phyloP scores from a whole-genome alignment of 2,888 invertebrate species.

The Pristionchus japonicus region DNA sequence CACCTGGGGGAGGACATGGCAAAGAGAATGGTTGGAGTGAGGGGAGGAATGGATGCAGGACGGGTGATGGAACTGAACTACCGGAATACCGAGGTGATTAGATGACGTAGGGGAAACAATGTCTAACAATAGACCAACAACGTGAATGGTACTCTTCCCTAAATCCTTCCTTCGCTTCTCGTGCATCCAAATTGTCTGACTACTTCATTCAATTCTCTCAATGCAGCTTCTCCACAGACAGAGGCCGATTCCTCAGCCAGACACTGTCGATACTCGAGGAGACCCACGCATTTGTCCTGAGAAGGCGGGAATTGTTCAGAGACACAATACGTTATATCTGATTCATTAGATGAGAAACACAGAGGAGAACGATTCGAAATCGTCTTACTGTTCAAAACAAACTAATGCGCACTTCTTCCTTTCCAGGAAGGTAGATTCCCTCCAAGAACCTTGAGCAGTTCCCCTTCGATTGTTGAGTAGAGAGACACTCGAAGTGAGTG shows the following conservation, averaged over 20 bases:
- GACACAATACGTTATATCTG: too few species aligned
- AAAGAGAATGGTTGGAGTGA: background rate
- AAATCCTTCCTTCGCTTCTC: background rate
- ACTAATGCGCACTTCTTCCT: background rate
- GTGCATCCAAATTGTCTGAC: conserved; percentile 44
- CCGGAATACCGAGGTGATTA: background rate
- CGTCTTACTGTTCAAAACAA: background rate
- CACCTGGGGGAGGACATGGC: conserved; percentile 34
- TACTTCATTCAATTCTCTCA: conserved; percentile 40
- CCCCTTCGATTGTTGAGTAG: conserved; percentile 35
- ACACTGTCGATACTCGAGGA: conserved; percentile 44
- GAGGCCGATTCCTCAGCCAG: conserved; percentile 15
- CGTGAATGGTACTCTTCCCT: background rate
- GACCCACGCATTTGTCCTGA: conserved; percentile 44
- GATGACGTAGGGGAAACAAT: background rate
- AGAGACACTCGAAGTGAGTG: conserved; percentile 43
- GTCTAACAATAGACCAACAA: background rate
- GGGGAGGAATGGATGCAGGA: background rate
- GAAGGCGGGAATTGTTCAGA: too few species aligned
- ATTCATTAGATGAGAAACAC: background rate
- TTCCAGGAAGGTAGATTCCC: conserved; percentile 21
- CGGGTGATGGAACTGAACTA: background rate
- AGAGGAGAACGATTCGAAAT: background rate
- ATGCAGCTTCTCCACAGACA: conserved; percentile 34
- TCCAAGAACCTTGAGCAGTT: conserved; percentile 27